These are phyloP conservation scores for Dicyrtoma fusca DNA, from an alignment of 2,888 invertebrate genomes.

Conservation along the genomic window DNA sequence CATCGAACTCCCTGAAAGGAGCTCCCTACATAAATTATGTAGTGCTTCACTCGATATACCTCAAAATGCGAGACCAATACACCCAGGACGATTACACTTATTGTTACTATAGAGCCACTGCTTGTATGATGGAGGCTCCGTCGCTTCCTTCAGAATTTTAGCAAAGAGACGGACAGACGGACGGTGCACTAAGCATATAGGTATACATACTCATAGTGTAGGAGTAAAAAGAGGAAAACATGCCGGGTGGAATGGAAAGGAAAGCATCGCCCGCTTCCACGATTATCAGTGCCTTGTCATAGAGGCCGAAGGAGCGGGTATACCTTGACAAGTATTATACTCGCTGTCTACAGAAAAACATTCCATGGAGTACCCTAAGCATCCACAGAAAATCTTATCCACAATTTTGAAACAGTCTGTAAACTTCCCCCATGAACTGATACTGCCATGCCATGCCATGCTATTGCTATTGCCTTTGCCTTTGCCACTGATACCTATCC, in stretches of 20 bases:
- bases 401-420: constrained; percentile 11
- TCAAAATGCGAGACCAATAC: too few relatives aligned
- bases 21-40: too few relatives aligned
- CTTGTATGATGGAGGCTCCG: too few relatives aligned
- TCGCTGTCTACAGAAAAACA: constrained; percentile 33
- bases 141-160: constrained; percentile 14
- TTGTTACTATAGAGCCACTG: neutral
- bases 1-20: too few relatives aligned
- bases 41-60: too few relatives aligned
- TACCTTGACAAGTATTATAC: constrained; percentile 36
- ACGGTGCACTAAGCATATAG: neutral
- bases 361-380: neutral
- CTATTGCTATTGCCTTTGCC: neutral
- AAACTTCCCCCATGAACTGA: constrained; percentile 4
- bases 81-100: neutral
- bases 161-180: neutral
- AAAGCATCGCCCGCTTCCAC: neutral
- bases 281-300: too few relatives aligned
- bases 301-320: neutral
- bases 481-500: neutral
- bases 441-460: neutral
- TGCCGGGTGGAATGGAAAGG: constrained; percentile 13
- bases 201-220: neutral
- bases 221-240: constrained; percentile 12
- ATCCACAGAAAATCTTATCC: neutral